Base-by-base conservation (phyloP, 2,113 vertebrate species). In the Crocuta crocuta region DNA sequence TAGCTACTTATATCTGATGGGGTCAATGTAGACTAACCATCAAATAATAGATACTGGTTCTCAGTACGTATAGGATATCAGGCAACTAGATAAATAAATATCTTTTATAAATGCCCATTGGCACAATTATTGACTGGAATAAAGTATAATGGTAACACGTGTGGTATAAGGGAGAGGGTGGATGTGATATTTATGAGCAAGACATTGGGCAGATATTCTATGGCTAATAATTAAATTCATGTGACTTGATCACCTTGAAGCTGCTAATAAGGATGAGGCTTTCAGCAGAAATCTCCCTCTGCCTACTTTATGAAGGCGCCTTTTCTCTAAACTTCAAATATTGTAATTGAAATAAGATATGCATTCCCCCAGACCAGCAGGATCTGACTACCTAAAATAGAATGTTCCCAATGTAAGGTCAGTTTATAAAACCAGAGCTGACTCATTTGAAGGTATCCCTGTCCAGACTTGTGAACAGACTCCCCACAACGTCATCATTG, bases 391-490 rank as follows among this genome's bases (percentile, higher is more conserved):
- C 74, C 45, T 96, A 13, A 73, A 74, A 43, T 4, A 82, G 33
- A 91, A 84, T 0, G 16, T 1, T 50, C 48, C 53, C 17, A 7
- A 0, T 35, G 26, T 91, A 81, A 97, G 33, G 55, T 70, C 48
- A 84, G 74, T 88, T 97, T 94, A 23, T 39, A 66, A 93, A 97
- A 95, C 80, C 81, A 81, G 48, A 85, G 85, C 87, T 81, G 21
- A 63, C 74, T 97, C 16, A 70, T 95, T 61, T 96, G 97, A 50
- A 80, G 16, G 65, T 10, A n/a, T 45, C 24, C 50, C 91, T 3
- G 55, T 26, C 55, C 61, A 9, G 15, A 74, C 89, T 93, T 73
- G 53, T 88, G 53, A 74, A 39, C 39, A 93, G 95, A 91, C 33
- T 88, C 26, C 17, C 45, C 74, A 45, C 53, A 78, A 13, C 23